Conservation (phyloP, 1,140 invertebrate genomes). For the Panagrolaimus sp. region DNA sequence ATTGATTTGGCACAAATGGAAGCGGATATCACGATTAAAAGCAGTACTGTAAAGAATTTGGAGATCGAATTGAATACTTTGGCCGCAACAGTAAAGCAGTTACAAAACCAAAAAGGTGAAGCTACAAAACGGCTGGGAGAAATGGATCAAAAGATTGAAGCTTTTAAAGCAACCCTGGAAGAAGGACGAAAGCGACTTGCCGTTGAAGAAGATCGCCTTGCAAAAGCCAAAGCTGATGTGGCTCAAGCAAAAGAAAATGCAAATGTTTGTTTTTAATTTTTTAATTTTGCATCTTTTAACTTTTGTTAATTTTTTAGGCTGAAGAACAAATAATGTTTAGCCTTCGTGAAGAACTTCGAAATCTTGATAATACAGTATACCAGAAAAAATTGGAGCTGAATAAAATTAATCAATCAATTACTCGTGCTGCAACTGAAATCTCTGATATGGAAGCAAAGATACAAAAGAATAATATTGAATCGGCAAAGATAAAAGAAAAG, state of each 20-base stretch:
- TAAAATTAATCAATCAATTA: not conserved
- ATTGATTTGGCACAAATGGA: conserved; percentile 46
- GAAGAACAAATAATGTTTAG: conserved; percentile 10
- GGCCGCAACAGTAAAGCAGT: conserved; percentile 83
- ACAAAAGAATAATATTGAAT: not conserved
- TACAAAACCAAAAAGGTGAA: conserved; percentile 92
- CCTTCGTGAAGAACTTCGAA: conserved; percentile 6
- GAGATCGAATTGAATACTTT: conserved; percentile 71
- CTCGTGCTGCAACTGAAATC: not conserved
- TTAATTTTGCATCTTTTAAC: not conserved
- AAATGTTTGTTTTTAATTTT: conserved; percentile 26
- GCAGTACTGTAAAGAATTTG: conserved; percentile 46
- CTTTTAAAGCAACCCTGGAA: conserved; percentile 67
- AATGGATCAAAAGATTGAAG: conserved; percentile 66
- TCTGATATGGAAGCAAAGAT: not conserved
- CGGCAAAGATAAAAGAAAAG: not conserved
- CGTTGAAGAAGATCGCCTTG: conserved; percentile 38
- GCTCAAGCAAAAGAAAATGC: conserved; percentile 36
- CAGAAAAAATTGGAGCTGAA: conserved; percentile 11
- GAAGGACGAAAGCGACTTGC: conserved; percentile 27
- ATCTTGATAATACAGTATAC: not conserved
- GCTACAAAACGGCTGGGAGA: conserved; percentile 91
- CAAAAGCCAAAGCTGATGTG: conserved; percentile 34
- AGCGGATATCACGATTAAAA: conserved; percentile 46
- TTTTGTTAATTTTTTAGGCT: not conserved